These are phyloP conservation scores for Hyperoplus lanceolatus DNA, from an alignment of 2,797 vertebrate species.

Conservation along the genomic window DNA sequence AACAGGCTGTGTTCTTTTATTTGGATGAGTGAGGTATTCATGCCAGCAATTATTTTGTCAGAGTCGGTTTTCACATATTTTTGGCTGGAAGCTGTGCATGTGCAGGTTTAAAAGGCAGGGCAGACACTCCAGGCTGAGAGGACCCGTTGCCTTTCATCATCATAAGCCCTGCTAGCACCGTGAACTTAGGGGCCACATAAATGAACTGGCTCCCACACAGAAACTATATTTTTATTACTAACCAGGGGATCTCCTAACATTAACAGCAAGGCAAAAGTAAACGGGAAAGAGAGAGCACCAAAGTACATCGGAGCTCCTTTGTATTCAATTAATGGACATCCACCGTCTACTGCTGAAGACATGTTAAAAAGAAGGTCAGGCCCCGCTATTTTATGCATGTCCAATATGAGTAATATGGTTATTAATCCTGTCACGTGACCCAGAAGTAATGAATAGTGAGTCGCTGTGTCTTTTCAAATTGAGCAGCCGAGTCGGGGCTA, in stretches of 20 bases:
- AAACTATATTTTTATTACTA: slow-evolving; percentile 38
- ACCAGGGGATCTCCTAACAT: slow-evolving; percentile 60
- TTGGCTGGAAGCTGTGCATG: slow-evolving; percentile 31
- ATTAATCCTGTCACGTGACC: slow-evolving; percentile 75
- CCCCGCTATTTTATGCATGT: slow-evolving; percentile 71
- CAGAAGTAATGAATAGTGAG: slow-evolving; percentile 64
- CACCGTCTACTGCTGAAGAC: slow-evolving; percentile 62
- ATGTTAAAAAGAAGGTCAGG: slow-evolving; percentile 74
- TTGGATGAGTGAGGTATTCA: slow-evolving; percentile 7
- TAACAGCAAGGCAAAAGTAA: slow-evolving; percentile 57
- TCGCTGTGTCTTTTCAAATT: slow-evolving; percentile 42
- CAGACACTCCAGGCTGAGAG: slow-evolving; percentile 41
- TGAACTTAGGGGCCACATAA: slow-evolving; percentile 41
- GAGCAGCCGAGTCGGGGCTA: slow-evolving; percentile 31
- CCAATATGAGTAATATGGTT: slow-evolving; percentile 76
- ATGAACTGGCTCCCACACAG: slow-evolving; percentile 50
- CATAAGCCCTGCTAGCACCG: slow-evolving; percentile 28
- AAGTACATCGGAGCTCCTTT: slow-evolving; percentile 39
- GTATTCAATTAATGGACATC: slow-evolving; percentile 71
- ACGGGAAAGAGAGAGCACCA: slow-evolving; percentile 9
- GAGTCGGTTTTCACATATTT: slow-evolving; percentile 10
- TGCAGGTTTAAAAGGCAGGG: slow-evolving; percentile 38
- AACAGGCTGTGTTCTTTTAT: not conserved
- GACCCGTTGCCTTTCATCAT: slow-evolving; percentile 50
- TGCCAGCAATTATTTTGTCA: slow-evolving; percentile 41